A percentile compares a stretch with the other conserved stretches of the same genome.
These are phyloP conservation scores for Lamprotornis superbus DNA, from an alignment of 2,113 vertebrate genomes.

Conservation along the genomic window DNA sequence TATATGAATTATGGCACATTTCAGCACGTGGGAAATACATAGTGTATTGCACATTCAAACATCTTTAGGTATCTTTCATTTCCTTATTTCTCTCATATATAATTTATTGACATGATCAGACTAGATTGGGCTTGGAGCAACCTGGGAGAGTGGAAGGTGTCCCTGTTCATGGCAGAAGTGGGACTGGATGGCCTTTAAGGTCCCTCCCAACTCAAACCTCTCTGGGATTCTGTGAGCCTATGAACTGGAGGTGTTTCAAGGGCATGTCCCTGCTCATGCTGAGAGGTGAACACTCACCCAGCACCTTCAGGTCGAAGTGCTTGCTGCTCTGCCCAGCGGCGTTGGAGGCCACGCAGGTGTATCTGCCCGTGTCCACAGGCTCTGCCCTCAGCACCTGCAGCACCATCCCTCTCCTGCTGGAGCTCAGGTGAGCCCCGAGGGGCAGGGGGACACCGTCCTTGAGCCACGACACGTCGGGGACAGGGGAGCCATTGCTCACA, in stretches of 20 bases:
- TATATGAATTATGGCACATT: neutral
- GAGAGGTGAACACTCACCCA: slow-evolving; percentile 75
- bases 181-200: neutral
- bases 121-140: rapidly evolving
- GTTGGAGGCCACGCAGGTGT: slow-evolving; percentile 86
- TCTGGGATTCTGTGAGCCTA: neutral
- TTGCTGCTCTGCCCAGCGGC: slow-evolving; percentile 87
- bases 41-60: neutral
- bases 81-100: neutral
- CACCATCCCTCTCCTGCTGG: slow-evolving; percentile 78
- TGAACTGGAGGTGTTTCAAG: neutral
- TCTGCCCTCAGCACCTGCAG: slow-evolving; percentile 76
- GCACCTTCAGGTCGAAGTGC: slow-evolving; percentile 85
- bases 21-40: neutral
- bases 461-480: slow-evolving; percentile 86
- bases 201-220: neutral
- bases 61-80: neutral
- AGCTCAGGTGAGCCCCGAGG: slow-evolving; percentile 34
- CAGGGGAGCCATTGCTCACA: slow-evolving; percentile 82
- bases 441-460: slow-evolving; percentile 74
- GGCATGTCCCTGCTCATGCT: rapidly evolving
- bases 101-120: neutral
- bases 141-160: neutral
- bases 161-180: neutral
- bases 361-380: slow-evolving; percentile 78